A percentile compares a stretch with the other conserved stretches of the same genome.
Conservation (phyloP, 2,113 vertebrate species). For the Pelodiscus sinensis region DNA sequence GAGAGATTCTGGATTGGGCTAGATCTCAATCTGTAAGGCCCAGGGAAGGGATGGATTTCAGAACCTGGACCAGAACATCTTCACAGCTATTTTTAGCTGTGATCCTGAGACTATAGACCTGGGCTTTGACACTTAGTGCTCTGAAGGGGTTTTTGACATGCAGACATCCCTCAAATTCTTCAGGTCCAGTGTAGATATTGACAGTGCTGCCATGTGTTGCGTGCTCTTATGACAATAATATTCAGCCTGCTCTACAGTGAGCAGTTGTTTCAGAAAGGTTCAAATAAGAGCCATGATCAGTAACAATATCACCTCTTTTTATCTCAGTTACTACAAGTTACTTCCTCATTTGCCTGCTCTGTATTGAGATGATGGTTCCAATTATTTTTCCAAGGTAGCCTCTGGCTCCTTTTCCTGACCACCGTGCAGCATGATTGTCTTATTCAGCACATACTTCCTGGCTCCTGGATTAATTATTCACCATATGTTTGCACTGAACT, state of each 20-base stretch:
- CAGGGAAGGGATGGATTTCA: not conserved
- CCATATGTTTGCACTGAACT: not conserved
- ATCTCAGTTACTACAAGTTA: not conserved
- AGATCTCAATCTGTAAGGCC: not conserved
- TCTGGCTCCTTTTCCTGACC: not conserved
- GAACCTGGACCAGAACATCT: not conserved
- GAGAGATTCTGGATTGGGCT: not conserved
- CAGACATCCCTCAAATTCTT: not conserved
- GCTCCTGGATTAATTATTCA: not conserved
- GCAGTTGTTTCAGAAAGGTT: not conserved
- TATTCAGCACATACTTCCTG: not conserved
- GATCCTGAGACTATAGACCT: not conserved
- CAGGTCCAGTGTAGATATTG: not conserved
- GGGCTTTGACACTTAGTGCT: not conserved
- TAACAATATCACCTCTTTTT: not conserved
- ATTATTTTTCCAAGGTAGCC: not conserved
- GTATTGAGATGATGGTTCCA: not conserved
- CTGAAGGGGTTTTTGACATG: not conserved
- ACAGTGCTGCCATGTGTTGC: not conserved
- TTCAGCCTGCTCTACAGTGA: rapidly evolving
- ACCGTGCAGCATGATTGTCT: not conserved
- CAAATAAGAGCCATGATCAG: not conserved
- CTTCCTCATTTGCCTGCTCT: not conserved
- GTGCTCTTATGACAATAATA: not conserved
- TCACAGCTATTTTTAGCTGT: not conserved